These are phyloP conservation scores for Zosterops pallidus DNA, from an alignment of 2,113 vertebrate species.

Conservation along the genomic window DNA sequence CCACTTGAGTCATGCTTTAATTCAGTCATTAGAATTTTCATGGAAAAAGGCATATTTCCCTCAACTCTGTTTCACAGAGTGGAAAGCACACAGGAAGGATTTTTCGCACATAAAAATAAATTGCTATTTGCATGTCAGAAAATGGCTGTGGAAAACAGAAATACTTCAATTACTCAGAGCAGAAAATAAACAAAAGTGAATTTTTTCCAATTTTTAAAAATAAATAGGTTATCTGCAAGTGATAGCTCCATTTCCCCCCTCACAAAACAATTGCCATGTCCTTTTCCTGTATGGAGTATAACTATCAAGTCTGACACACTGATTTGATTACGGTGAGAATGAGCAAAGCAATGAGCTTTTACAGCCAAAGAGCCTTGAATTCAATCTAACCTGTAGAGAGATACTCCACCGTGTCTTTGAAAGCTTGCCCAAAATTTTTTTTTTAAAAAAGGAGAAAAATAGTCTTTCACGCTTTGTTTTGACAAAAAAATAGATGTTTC, in stretches of 20 bases:
- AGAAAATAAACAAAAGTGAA: slow-evolving; percentile 5
- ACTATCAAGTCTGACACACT: slow-evolving; percentile 1
- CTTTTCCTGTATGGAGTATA: background rate
- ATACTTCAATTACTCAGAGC: slow-evolving; percentile 19
- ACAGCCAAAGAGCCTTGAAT: background rate
- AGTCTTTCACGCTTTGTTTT: background rate
- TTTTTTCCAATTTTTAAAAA: slow-evolving; percentile 7
- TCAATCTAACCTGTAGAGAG: background rate
- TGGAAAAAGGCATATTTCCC: background rate
- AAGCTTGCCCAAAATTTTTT: background rate
- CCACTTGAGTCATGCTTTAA: slow-evolving; percentile 17
- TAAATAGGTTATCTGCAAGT: background rate
- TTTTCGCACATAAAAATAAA: slow-evolving; percentile 31
- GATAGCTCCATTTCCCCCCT: background rate
- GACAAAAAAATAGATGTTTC: background rate
- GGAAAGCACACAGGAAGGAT: slow-evolving; percentile 16
- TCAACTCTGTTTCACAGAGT: background rate
- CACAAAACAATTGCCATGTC: background rate
- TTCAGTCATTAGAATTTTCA: slow-evolving; percentile 1
- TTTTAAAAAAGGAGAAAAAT: background rate
- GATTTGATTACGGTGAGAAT: slow-evolving; percentile 25
- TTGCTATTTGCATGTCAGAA: slow-evolving; percentile 18
- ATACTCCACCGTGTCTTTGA: background rate
- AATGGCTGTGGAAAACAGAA: slow-evolving; percentile 4
- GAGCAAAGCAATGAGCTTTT: background rate